These are phyloP conservation scores for Brachionus angularis DNA, from an alignment of 1,140 invertebrate genomes.

Conservation along the genomic window DNA sequence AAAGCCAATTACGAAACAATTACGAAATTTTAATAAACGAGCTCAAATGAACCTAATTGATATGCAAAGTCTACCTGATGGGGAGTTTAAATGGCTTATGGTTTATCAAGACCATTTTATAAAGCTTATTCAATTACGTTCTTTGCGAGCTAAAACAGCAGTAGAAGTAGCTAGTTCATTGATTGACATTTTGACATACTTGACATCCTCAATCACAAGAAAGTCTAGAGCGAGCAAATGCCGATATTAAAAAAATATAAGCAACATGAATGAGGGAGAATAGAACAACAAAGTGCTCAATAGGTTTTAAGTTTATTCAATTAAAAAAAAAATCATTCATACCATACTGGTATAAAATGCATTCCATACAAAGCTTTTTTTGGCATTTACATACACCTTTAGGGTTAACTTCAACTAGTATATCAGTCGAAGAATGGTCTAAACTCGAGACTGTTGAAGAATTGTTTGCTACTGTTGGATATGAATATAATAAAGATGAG, in stretches of 20 bases:
- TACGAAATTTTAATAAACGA: constrained; percentile 43
- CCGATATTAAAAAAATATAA: background rate
- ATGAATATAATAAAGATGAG: constrained; percentile 16
- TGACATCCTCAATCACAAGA: background rate
- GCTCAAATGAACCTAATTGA: constrained; percentile 46
- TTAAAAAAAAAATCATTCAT: constrained; percentile 6
- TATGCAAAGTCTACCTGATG: constrained; percentile 29
- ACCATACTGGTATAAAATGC: background rate
- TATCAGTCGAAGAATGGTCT: constrained; percentile 21
- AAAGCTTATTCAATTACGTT: background rate
- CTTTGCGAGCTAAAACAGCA: constrained; percentile 4
- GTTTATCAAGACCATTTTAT: constrained; percentile 23
- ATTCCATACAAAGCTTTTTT: background rate
- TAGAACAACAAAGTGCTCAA: background rate
- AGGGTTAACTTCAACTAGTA: background rate
- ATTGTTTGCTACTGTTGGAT: constrained; percentile 2
- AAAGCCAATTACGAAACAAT: constrained; percentile 4
- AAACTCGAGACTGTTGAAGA: constrained; percentile 10
- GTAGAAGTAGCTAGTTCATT: background rate
- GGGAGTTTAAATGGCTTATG: background rate
- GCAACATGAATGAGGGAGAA: background rate
- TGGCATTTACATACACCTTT: constrained; percentile 2
- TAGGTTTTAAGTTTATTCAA: background rate
- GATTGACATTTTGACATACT: background rate
- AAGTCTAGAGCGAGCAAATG: background rate